Conservation (phyloP, 2,888 invertebrate species). For the Tachina fera region DNA sequence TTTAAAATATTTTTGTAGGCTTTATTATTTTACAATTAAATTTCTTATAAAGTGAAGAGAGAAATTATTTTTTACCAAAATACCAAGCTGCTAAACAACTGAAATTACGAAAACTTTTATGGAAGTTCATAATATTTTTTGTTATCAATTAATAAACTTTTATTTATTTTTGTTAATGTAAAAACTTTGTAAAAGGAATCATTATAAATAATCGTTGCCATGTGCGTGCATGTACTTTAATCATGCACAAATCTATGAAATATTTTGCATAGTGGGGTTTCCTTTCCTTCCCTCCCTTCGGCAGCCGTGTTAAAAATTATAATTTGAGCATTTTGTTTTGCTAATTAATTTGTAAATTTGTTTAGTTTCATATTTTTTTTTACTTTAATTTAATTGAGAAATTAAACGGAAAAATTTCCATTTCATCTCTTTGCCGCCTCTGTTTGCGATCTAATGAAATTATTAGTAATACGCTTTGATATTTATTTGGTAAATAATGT, state of each 20-base stretch:
- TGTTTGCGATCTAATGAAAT: neutral
- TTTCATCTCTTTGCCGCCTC: neutral
- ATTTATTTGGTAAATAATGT: constrained; percentile 46
- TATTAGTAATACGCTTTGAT: constrained; percentile 49
- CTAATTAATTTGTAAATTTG: constrained; percentile 71
- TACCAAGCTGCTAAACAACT: neutral
- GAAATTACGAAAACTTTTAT: no score
- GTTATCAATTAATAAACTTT: constrained; percentile 44
- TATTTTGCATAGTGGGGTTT: constrained; percentile 45
- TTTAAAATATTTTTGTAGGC: no score
- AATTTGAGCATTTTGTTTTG: constrained; percentile 67
- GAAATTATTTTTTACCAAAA: neutral
- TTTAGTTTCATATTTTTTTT: constrained; percentile 51
- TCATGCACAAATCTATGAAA: neutral
- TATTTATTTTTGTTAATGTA: constrained; percentile 22
- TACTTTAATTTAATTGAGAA: constrained; percentile 57
- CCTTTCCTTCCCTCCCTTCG: constrained; percentile 8
- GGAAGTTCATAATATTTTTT: neutral
- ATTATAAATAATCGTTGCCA: neutral
- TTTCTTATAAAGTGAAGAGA: no score
- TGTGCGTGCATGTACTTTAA: neutral
- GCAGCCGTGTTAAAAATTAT: constrained; percentile 50
- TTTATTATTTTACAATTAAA: no score
- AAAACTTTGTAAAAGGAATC: constrained; percentile 4
- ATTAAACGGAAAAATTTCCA: constrained; percentile 2